Base-by-base conservation (phyloP, 1,140 invertebrate genomes). In the Manduca sexta region DNA sequence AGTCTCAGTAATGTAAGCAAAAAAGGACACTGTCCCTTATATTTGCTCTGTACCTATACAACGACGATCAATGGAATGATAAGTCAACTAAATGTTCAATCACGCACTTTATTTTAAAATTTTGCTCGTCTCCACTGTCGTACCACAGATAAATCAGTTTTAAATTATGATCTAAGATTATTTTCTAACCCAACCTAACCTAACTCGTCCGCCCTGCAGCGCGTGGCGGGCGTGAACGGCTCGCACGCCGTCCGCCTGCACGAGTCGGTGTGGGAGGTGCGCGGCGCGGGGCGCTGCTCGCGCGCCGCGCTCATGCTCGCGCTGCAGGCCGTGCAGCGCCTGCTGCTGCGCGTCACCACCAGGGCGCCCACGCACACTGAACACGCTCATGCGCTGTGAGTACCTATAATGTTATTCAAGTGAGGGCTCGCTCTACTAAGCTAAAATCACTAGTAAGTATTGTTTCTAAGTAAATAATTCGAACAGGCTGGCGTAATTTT, bases 261-360 rank as follows among this genome's bases (percentile, higher is more conserved):
- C 57, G 91, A 92, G 69, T 89, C 89, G 2, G 76, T 89, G 30
- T 91, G 89, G 89, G 77, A 54, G 21, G 70, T 83, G 30, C 71
- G 76, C 4, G 77, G 70, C 0, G 54, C 1, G 52, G 50, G 0
- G 60, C 60, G 0, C 49, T 50, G 72, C 0, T 74, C 71, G 0
- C 61, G 72, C 1, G 64, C 63, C 0, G 75, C 93, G 30, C 86
- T 99, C 37, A 98, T 98, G 96, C 87, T 97, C 14, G 92, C 94
- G 2, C 86, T 98, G 26, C 95, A 97, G 64, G 94, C 96, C 69
- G 76, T 98, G 1, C 91, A 95, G 40, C 89, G 93, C 45, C 91
- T 97, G 44, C 88, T 94, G 12, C 88, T 97, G 7, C 89, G 93
- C 51, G 94, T 91, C 4, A 93, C 93, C 14, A 90, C 93, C 43